Evolutionary conservation across 1,140 invertebrate species (phyloP).

Genomic region (Ips nitidus): DNA sequence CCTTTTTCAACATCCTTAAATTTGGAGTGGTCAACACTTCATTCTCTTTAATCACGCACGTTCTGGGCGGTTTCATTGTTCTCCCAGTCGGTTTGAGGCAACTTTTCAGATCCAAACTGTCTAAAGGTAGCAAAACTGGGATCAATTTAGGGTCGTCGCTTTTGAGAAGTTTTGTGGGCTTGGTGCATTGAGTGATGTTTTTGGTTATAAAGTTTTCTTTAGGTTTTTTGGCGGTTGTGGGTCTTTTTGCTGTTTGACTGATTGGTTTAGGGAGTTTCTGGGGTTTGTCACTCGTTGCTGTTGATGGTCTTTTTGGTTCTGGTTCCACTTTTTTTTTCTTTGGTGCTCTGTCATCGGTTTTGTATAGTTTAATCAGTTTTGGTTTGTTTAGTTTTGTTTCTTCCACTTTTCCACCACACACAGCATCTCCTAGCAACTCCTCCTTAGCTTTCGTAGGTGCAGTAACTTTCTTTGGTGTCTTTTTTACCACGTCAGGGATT

Average conservation of each 20-base stretch:
- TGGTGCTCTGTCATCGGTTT: no score
- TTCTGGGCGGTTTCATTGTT: neutral
- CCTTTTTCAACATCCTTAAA: neutral
- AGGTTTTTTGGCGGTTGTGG: no score
- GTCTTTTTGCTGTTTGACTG: no score
- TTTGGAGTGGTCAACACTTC: constrained; percentile 2
- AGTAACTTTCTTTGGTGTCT: no score
- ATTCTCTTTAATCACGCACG: neutral
- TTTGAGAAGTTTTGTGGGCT: neutral
- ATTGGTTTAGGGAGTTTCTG: no score
- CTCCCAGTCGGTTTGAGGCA: neutral
- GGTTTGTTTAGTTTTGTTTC: neutral
- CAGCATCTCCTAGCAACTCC: neutral
- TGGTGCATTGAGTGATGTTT: neutral
- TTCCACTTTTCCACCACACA: neutral
- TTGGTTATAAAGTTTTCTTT: no score
- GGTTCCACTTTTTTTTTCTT: no score
- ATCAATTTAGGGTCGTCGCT: neutral
- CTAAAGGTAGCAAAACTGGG: neutral
- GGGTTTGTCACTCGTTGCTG: no score
- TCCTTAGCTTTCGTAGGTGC: neutral
- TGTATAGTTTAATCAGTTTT: no score
- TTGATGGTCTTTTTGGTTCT: no score
- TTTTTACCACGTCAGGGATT: neutral
- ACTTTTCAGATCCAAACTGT: no score